Conservation (phyloP, 2,113 vertebrate genomes). For the Acrocephalus kingi region DNA sequence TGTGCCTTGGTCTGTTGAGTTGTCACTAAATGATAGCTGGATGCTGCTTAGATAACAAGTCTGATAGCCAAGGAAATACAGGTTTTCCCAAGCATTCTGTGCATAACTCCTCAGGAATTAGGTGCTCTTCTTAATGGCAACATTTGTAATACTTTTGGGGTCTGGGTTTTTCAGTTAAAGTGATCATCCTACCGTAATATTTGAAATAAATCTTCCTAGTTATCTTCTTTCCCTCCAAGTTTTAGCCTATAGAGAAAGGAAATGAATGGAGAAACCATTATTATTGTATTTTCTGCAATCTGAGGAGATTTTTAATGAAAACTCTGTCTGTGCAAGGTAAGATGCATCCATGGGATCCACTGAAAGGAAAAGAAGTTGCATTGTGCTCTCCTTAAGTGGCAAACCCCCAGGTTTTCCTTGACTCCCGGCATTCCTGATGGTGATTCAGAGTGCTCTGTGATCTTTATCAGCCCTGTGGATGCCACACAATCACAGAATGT, state of each 20-base stretch:
- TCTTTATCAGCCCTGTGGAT: background rate
- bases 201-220: background rate
- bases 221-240: background rate
- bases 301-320: background rate
- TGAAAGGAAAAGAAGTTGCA: background rate
- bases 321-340: background rate
- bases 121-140: background rate
- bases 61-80: background rate
- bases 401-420: background rate
- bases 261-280: background rate
- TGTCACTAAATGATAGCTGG: background rate
- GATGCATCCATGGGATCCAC: background rate
- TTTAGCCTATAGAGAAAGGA: background rate
- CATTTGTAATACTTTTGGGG: background rate
- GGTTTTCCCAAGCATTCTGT: background rate
- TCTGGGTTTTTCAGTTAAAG: background rate
- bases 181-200: background rate
- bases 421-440: background rate
- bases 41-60: background rate
- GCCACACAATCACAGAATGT: background rate
- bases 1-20: background rate
- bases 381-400: fast-evolving
- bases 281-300: background rate
- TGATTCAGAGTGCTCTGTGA: background rate
- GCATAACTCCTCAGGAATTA: background rate